These are phyloP conservation scores for Rhagologus leucostigma DNA, from an alignment of 2,113 vertebrate species.

Conservation along the genomic window DNA sequence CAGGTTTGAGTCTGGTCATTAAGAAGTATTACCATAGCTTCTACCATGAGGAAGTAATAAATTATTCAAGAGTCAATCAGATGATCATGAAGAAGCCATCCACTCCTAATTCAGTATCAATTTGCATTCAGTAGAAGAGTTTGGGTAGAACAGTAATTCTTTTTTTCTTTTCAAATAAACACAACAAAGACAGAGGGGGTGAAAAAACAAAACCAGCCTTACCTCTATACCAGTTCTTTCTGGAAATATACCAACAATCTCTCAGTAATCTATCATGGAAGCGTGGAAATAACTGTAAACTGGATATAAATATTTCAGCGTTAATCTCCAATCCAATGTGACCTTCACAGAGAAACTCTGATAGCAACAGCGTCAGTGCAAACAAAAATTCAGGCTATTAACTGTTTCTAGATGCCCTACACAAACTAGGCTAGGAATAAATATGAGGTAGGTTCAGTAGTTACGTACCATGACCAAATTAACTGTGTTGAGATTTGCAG, in stretches of 20 bases:
- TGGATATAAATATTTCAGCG: conserved; percentile 17
- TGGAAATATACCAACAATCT: conserved; percentile 71
- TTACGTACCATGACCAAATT: not conserved
- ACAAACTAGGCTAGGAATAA: not conserved
- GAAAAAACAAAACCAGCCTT: not conserved
- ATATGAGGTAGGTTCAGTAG: not conserved
- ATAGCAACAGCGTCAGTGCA: not conserved
- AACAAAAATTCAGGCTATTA: not conserved
- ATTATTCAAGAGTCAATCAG: not conserved
- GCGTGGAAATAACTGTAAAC: conserved; percentile 51
- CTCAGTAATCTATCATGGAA: conserved; percentile 27
- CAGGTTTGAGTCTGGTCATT: not conserved
- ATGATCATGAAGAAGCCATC: not conserved
- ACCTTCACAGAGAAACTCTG: not conserved
- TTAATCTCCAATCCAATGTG: not conserved
- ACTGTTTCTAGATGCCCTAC: not conserved
- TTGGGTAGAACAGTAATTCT: not conserved
- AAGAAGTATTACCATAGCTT: not conserved
- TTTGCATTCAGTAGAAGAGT: not conserved
- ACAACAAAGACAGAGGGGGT: not conserved
- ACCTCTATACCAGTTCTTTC: conserved; percentile 71
- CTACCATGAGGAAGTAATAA: not conserved
- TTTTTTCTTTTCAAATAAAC: not conserved
- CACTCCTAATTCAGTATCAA: not conserved
- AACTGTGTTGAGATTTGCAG: not conserved